Evolutionary conservation across 1,140 invertebrate genomes (phyloP).

Genomic region (Goniozus legneri): DNA sequence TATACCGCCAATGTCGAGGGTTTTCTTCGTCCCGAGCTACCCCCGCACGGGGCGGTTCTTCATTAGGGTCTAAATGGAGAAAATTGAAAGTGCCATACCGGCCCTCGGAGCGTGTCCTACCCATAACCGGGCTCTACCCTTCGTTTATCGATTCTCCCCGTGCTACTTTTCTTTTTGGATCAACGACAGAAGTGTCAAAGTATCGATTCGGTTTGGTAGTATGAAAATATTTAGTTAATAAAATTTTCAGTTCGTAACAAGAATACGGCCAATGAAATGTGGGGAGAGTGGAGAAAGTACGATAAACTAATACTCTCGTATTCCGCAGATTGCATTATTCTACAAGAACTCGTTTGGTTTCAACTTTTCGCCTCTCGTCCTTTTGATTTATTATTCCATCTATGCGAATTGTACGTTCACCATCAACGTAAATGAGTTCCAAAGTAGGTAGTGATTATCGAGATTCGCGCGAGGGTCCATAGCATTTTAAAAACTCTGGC

Average conservation of each 20-base stretch:
- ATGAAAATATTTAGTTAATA: no score
- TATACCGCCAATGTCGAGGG: slow-evolving; percentile 11
- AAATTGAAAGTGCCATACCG: slow-evolving; percentile 42
- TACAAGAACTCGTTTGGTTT: neutral
- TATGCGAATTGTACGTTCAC: slow-evolving; percentile 3
- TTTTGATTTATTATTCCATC: neutral
- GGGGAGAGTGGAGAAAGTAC: no score
- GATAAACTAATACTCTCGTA: neutral
- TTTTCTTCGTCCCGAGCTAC: slow-evolving; percentile 24
- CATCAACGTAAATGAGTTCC: slow-evolving; percentile 13
- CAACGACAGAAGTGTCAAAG: neutral
- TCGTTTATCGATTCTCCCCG: neutral
- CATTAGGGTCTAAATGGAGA: slow-evolving; percentile 42
- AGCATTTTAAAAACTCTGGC: no score
- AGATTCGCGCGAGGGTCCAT: slow-evolving; percentile 11
- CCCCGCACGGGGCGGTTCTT: slow-evolving; percentile 33
- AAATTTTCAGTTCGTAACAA: no score
- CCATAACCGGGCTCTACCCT: neutral
- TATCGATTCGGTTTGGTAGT: no score
- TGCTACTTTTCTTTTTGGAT: neutral
- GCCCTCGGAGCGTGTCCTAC: neutral
- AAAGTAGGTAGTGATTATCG: slow-evolving; percentile 14
- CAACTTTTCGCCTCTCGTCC: neutral
- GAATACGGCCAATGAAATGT: no score
- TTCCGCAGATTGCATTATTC: neutral